phyloP scores from a whole-genome alignment of 2,113 vertebrate species.

The Paramormyrops kingsleyae region DNA sequence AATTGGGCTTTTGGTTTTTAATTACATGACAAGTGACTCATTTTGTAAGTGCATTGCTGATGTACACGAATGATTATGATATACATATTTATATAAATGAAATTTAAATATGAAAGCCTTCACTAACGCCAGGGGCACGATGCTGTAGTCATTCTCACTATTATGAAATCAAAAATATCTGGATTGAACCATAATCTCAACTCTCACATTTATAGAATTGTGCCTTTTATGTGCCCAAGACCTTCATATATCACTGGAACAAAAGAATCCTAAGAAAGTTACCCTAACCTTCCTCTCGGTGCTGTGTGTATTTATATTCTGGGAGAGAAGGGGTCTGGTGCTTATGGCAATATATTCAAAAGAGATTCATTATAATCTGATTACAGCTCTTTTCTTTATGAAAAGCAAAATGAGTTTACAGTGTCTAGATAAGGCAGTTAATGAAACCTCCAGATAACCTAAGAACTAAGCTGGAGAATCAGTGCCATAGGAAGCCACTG shows the following conservation, averaged over 20 bases:
- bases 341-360: neutral
- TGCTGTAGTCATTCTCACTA: neutral
- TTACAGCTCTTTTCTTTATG: neutral
- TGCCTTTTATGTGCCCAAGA: neutral
- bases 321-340: neutral
- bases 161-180: neutral
- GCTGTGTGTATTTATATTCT: neutral
- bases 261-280: neutral
- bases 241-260: neutral
- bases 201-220: neutral
- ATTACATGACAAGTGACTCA: neutral
- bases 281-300: neutral
- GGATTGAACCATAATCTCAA: neutral
- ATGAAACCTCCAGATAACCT: neutral
- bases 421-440: neutral
- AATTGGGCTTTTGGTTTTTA: neutral
- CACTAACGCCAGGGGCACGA: neutral
- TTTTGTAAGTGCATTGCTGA: neutral
- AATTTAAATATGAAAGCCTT: neutral
- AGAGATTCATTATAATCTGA: neutral
- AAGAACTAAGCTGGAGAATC: neutral
- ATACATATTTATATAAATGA: neutral
- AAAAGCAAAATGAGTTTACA: neutral
- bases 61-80: neutral
- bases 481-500: neutral